A percentile compares a stretch with the other conserved stretches of the same genome.
Evolutionary conservation across 2,113 vertebrate genomes (phyloP).

Genomic region (Plestiodon gilberti): DNA sequence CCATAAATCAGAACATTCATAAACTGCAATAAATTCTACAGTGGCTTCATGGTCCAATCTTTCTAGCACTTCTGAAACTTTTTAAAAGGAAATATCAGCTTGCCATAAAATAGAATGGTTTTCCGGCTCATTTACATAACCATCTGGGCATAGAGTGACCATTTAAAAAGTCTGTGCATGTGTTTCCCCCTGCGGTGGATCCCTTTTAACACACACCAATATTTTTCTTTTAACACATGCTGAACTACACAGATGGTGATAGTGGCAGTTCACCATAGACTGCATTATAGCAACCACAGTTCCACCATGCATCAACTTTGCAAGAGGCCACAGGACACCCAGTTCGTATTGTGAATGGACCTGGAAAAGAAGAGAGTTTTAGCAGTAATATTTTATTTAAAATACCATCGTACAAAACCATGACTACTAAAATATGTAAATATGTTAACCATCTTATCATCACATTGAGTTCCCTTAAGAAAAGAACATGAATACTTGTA

Average conservation of each 20-base stretch:
- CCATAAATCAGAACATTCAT: neutral
- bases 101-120: neutral
- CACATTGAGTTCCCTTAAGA: neutral
- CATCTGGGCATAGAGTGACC: neutral
- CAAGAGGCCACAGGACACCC: neutral
- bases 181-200: no score
- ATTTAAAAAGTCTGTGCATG: neutral
- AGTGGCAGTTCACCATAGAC: neutral
- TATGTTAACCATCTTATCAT: constrained; percentile 1
- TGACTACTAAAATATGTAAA: neutral
- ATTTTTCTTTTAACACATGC: no score
- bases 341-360: neutral
- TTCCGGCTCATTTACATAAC: no score
- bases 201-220: no score
- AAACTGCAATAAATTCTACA: neutral
- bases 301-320: neutral
- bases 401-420: neutral
- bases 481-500: neutral
- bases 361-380: neutral
- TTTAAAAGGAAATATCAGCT: neutral
- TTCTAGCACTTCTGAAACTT: neutral
- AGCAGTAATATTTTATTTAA: constrained; percentile 9
- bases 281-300: neutral
- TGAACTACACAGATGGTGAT: neutral
- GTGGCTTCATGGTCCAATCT: neutral